Evolutionary conservation across 2,888 invertebrate species (phyloP), one percentile per base, ranked within the genome.

Genomic region (Tetrapedia diversipes): DNA sequence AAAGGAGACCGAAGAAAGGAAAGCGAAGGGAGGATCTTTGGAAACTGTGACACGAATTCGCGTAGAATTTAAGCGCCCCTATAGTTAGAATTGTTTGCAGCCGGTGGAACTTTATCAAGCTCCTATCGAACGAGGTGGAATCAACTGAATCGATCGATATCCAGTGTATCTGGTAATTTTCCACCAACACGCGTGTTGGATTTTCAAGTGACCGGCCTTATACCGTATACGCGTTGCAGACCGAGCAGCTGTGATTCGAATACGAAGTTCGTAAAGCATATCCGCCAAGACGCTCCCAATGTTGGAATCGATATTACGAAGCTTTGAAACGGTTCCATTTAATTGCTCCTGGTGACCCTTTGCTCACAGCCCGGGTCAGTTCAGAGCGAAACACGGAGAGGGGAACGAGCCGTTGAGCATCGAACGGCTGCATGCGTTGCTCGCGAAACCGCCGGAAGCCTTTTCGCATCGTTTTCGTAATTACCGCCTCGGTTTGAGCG

Each of bases 381-480:
- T 29, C 2, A 7, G 27, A 11, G n/a, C 2, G 27, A 41, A 32
- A 8, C n/a, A 47, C 11, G 4, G 19, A n/a, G 32, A 29, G n/a
- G 6, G 29, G 22, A 34, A 7, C 39, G 34, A 57, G 64, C 65
- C 65, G 76, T 41, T n/a, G 63, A 66, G 67, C 45, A 14, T 59
- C 61, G 68, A 75, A 73, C 34, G 60, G 60, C 32, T 34, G 72
- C 63, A 80, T 78, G 66, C 77, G 80, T 81, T 68, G 47, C 78
- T 77, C 70, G 66, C 74, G 75, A 68, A 85, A 82, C 61, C 73
- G 77, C 79, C 82, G 81, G 83, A 83, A 83, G 71, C 67, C 77
- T 72, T 84, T 86, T 84, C 80, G 81, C 80, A 80, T 76, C 82
- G 80, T 73, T 81, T 75, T 82, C 67, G 80, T 83, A 86, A 87